Percentiles rank a stretch among this genome's conserved stretches.
phyloP scores from a whole-genome alignment of 1,140 invertebrate species.

The Pantala flavescens region DNA sequence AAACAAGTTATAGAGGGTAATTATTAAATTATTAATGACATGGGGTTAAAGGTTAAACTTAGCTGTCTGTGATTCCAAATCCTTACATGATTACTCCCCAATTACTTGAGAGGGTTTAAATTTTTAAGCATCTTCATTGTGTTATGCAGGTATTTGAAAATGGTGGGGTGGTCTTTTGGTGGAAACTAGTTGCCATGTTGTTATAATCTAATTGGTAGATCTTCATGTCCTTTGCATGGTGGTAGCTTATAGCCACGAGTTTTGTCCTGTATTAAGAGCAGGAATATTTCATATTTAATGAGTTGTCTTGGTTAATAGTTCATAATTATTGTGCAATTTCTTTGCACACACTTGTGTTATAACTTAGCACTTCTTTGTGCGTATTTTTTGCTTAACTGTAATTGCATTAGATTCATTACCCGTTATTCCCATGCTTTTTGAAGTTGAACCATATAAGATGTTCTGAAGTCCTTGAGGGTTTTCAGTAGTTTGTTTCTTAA shows the following conservation, averaged over 20 bases:
- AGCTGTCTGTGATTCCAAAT: neutral
- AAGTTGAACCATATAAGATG: neutral
- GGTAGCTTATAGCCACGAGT: neutral
- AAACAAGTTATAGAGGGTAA: neutral
- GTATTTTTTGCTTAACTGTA: neutral
- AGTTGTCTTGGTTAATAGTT: neutral
- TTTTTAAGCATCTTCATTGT: neutral
- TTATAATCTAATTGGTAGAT: constrained; percentile 8
- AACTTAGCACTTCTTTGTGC: neutral
- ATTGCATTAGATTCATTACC: neutral
- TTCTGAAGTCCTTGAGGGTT: constrained; percentile 1
- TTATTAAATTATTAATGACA: neutral
- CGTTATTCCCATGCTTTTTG: neutral
- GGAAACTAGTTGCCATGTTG: constrained; percentile 8
- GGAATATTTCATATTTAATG: neutral
- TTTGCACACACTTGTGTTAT: neutral
- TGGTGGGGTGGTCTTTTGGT: constrained; percentile 2
- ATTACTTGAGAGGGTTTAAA: neutral
- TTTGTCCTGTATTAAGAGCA: neutral
- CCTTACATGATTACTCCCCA: neutral
- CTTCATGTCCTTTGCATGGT: constrained; percentile 8
- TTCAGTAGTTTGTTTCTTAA: neutral
- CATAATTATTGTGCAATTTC: constrained; percentile 9
- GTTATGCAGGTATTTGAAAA: neutral
- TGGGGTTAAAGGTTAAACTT: constrained; percentile 9